phyloP scores from a whole-genome alignment of 2,888 invertebrate species.

The Ceratothoa steindachneri region DNA sequence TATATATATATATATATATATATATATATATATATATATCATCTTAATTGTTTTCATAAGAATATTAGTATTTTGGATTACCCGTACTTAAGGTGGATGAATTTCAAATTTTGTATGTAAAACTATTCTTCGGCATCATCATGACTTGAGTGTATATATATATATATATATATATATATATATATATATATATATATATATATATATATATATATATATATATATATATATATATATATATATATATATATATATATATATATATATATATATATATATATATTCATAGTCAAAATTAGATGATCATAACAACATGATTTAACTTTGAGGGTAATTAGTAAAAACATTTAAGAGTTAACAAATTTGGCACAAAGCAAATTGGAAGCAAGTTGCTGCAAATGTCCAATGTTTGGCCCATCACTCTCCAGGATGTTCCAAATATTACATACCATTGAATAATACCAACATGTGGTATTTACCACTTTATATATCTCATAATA shows the following conservation, averaged over 20 bases:
- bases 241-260: slow-evolving; percentile 17
- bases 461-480: no score
- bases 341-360: neutral
- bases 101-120: neutral
- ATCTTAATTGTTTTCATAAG: neutral
- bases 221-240: slow-evolving; percentile 14
- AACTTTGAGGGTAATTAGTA: neutral
- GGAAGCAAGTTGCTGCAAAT: no score
- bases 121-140: neutral
- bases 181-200: slow-evolving; percentile 1
- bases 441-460: no score
- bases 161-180: slow-evolving; percentile 13
- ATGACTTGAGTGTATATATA: slow-evolving; percentile 1
- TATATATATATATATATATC: neutral
- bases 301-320: neutral
- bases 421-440: no score
- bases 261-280: slow-evolving; percentile 7
- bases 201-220: slow-evolving; percentile 2
- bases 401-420: no score
- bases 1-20: neutral
- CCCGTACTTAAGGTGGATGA: neutral
- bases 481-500: no score
- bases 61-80: neutral
- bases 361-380: neutral
- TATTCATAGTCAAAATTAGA: neutral